Percentiles rank a stretch among this genome's conserved stretches.
These are phyloP conservation scores for Meloidogyne floridensis DNA, from an alignment of 1,140 invertebrate species.

Conservation along the genomic window DNA sequence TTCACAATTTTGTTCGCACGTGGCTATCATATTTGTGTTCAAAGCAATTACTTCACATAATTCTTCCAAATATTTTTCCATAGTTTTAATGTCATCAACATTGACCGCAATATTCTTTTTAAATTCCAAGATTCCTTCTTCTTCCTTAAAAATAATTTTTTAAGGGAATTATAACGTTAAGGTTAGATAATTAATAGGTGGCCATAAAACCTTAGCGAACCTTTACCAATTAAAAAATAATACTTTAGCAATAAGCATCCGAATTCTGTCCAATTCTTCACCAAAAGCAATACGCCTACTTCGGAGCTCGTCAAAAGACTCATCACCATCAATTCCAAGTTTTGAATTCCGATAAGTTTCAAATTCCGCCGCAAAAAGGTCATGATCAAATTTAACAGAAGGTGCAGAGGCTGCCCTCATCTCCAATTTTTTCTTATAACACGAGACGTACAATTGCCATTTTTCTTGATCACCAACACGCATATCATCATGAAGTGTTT, in stretches of 20 bases:
- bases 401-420: background rate
- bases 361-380: constrained; percentile 11
- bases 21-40: background rate
- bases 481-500: constrained; percentile 12
- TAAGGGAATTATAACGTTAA: background rate
- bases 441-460: constrained; percentile 30
- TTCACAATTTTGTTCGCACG: background rate
- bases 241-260: constrained; percentile 11
- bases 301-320: constrained; percentile 7
- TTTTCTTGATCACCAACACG: constrained; percentile 21
- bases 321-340: constrained; percentile 18
- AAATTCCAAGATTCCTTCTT: background rate
- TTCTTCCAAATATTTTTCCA: constrained; percentile 20
- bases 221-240: background rate
- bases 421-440: constrained; percentile 22
- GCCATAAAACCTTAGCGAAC: no score
- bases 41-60: background rate
- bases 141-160: constrained; percentile 16
- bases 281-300: constrained; percentile 17
- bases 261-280: constrained; percentile 18
- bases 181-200: no score
- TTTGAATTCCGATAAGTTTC: constrained; percentile 18
- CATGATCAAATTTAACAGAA: background rate
- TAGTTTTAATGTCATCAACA: constrained; percentile 4
- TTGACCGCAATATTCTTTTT: constrained; percentile 11